Evolutionary conservation across 2,113 vertebrate genomes (phyloP), one percentile per base, ranked within the genome.

Genomic region (Australoheros scitulus): DNA sequence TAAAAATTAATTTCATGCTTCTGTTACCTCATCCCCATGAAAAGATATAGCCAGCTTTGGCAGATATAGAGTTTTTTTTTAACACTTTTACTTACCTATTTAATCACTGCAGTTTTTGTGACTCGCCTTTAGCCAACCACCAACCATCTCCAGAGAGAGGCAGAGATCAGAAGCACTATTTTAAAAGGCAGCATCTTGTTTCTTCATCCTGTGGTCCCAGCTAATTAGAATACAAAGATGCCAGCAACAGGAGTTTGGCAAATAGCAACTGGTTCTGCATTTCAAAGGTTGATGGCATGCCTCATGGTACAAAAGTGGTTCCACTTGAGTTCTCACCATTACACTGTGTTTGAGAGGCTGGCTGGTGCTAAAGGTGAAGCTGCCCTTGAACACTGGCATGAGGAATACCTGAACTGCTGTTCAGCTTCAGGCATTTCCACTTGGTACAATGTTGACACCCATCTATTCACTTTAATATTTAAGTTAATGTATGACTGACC

Each of bases 201-300:
- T 90, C 82, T 88, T 65, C 1, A 17, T 68, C 65, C 47, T 70
- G 29, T 61, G 81, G 47, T 74, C 64, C 50, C 57, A 70, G 58
- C 61, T 84, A 91, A 91, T 92, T 85, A 85, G 22, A 87, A 87
- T 70, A 84, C 77, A 87, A 64, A 90, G 78, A 85, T 91, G 77
- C 60, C 89, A 80, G 77, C 75, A 87, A 61, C 64, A 84, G 22
- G 68, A 72, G 61, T 86, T 89, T 80, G 83, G 77, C 75, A 72
- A 64, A 61, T 86, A 83, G 87, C 79, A 75, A 8, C 36, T 5
- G n/a, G 75, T 60, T 59, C 47, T 41, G 52, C 79, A 86, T 88
- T 91, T 87, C 70, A 87, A 79, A 86, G 50, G 61, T 68, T 80
- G 81, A 64, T 86, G 86, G 81, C 76, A 84, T 86, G 60, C 87